These are phyloP conservation scores for Felis catus DNA, from an alignment of 2,113 vertebrate species.

Conservation along the genomic window DNA sequence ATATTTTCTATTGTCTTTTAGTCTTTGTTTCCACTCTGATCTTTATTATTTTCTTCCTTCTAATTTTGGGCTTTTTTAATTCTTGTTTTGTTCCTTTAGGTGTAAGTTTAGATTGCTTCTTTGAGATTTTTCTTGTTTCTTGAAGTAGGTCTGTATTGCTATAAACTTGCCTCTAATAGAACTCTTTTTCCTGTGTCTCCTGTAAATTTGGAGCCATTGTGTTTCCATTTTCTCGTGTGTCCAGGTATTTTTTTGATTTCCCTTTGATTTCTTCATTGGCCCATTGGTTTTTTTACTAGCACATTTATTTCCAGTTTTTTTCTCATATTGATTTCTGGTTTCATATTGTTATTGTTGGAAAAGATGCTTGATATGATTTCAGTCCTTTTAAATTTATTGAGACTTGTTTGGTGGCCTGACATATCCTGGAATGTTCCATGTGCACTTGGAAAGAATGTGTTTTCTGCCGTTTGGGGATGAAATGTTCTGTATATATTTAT, in stretches of 20 bases:
- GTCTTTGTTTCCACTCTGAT: not conserved
- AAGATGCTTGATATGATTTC: not conserved
- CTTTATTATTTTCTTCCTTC: not conserved
- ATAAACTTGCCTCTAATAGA: not conserved
- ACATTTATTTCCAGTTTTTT: not conserved
- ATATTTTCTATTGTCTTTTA: not conserved
- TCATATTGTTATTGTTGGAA: not conserved
- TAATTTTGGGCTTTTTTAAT: not conserved
- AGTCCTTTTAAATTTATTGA: not conserved
- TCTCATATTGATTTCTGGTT: not conserved
- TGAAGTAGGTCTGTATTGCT: not conserved
- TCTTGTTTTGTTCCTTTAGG: not conserved
- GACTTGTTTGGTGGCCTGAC: not conserved
- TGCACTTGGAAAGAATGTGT: not conserved
- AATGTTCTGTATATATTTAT: not conserved
- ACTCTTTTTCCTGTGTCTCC: not conserved
- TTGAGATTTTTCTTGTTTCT: not conserved
- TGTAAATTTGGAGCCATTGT: not conserved
- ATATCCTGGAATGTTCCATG: not conserved
- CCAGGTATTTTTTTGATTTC: not conserved
- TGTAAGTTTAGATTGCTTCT: not conserved
- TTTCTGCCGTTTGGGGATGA: not conserved
- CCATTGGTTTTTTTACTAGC: not conserved
- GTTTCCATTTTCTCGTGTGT: not conserved
- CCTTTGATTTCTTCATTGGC: not conserved